These are phyloP conservation scores for Ovis canadensis DNA, from an alignment of 2,113 vertebrate species.

Conservation along the genomic window DNA sequence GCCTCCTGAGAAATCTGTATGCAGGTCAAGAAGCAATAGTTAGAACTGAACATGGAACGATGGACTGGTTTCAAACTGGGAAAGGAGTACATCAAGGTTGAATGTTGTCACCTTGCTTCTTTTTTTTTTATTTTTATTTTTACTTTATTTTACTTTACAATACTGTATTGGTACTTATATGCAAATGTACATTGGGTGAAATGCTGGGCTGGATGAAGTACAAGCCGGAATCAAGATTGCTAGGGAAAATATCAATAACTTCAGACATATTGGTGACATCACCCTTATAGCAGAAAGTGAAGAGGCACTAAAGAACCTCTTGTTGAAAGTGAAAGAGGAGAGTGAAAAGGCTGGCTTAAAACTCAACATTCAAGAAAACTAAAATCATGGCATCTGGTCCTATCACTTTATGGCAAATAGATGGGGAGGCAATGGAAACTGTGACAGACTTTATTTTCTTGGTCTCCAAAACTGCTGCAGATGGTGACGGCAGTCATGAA, in stretches of 20 bases:
- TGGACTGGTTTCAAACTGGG: background rate
- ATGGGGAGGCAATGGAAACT: background rate
- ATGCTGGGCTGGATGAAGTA: background rate
- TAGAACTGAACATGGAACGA: background rate
- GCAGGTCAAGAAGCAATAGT: background rate
- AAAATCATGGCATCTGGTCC: background rate
- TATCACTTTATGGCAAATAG: background rate
- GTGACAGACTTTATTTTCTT: background rate
- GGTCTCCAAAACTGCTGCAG: background rate
- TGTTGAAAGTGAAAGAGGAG: background rate
- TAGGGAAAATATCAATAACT: background rate
- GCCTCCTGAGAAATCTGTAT: background rate
- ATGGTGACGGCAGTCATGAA: background rate
- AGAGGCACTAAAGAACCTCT: background rate
- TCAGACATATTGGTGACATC: background rate
- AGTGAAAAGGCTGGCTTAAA: background rate
- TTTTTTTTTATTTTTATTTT: background rate
- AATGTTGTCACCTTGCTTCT: background rate
- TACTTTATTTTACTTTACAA: no score
- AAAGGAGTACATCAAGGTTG: background rate
- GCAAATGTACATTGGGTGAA: background rate
- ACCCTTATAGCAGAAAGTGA: background rate
- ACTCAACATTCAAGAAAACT: background rate
- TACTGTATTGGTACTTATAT: background rate
- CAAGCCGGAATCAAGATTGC: accelerated